These are phyloP conservation scores for Gymnocheta viridis DNA, from an alignment of 2,888 invertebrate species.

Conservation along the genomic window DNA sequence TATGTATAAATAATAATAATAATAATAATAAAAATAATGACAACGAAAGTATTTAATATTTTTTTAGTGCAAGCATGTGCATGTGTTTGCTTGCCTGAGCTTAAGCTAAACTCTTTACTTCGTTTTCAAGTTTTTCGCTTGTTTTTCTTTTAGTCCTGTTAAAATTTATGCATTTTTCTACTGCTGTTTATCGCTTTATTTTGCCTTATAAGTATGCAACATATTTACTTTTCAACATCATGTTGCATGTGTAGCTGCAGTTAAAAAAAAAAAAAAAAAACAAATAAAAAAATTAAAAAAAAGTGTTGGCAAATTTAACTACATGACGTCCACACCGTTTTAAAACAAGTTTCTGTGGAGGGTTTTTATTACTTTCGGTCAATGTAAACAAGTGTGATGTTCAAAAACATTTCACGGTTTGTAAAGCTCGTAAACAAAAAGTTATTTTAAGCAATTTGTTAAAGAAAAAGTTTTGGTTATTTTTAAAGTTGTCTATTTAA, in stretches of 20 bases:
- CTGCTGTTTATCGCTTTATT: constrained; percentile 26
- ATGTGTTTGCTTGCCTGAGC: too few species aligned
- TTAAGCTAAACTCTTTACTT: constrained; percentile 17
- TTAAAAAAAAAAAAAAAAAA: constrained; percentile 17
- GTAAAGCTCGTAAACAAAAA: constrained; percentile 53
- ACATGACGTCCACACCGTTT: constrained; percentile 21
- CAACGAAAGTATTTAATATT: too few species aligned
- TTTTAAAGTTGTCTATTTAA: constrained; percentile 58
- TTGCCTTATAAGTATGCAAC: constrained; percentile 28
- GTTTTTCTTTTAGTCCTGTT: constrained; percentile 15
- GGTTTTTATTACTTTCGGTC: constrained; percentile 46
- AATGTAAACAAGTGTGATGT: constrained; percentile 57
- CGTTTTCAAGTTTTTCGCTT: constrained; percentile 15
- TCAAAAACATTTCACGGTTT: constrained; percentile 54
- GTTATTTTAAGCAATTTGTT: constrained; percentile 59
- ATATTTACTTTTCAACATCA: constrained; percentile 50
- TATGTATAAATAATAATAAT: constrained; percentile 39
- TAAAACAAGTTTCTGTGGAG: not conserved
- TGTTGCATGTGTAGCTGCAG: constrained; percentile 53
- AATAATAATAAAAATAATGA: constrained; percentile 30
- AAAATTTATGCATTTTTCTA: constrained; percentile 7
- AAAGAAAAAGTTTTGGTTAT: constrained; percentile 32
- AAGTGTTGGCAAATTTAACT: constrained; percentile 20
- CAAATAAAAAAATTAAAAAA: not conserved
- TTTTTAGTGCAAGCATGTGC: not conserved